Evolutionary conservation across 2,797 vertebrate species (phyloP).

Genomic region (Poecile montanus): DNA sequence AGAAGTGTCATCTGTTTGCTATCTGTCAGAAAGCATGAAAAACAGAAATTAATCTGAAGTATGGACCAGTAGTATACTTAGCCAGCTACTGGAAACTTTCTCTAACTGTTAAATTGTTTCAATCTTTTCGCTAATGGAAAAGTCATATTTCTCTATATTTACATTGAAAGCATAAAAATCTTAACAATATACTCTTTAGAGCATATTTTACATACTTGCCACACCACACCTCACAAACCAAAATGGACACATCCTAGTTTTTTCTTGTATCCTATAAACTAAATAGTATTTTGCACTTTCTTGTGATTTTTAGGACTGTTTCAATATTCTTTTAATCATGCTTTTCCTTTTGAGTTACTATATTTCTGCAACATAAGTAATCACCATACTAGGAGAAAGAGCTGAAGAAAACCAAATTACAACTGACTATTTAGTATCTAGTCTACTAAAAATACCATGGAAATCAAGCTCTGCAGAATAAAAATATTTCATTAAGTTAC

Average conservation of each 20-base stretch:
- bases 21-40: background rate
- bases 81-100: background rate
- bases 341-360: background rate
- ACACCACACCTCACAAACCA: background rate
- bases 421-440: background rate
- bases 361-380: background rate
- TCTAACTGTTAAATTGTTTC: background rate
- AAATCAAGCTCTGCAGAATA: slow-evolving; percentile 8
- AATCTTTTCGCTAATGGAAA: background rate
- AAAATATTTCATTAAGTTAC: slow-evolving; percentile 9
- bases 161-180: background rate
- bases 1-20: background rate
- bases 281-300: background rate
- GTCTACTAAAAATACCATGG: slow-evolving; percentile 18
- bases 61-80: background rate
- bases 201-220: background rate
- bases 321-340: background rate
- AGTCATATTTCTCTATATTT: background rate
- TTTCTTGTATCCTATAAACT: background rate
- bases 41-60: background rate
- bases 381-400: background rate
- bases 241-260: background rate
- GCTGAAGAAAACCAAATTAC: slow-evolving; percentile 5
- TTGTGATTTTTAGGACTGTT: background rate
- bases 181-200: background rate